Base-by-base conservation (phyloP, 2,113 vertebrate species). In the Pelmatolapia mariae region DNA sequence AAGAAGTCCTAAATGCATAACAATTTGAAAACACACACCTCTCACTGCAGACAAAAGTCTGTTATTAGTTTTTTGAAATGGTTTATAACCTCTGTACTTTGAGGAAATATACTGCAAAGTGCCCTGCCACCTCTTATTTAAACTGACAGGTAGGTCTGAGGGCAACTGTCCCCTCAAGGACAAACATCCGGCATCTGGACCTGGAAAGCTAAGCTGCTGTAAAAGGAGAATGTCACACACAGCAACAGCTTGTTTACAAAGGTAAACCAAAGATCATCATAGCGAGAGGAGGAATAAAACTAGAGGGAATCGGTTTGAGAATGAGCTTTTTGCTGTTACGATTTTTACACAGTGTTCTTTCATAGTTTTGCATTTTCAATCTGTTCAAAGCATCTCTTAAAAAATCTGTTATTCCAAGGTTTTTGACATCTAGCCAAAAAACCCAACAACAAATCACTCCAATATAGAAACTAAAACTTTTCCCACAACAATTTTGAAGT, bases 141-240 rank as follows among this genome's bases (percentile, higher is more conserved):
- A 93, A 80, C 59, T 94, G 94, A 94, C 90, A 92, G 89, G 82
- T 59, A 88, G 86, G 88, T 90, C 89, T 90, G 78, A 91, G 93
- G 85, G 85, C 91, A 94, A 66, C 87, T 91, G 90, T 94, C 90
- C 93, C 93, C 88, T 93, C 85, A 92, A 95, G 94, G 92, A 91
- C 92, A 86, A 87, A 89, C 61, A 90, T 86, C 36, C 43, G 29
- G 33, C 66, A 79, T 89, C 68, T 81, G 47, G 93, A 89, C 80
- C 71, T 86, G 87, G 45, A 85, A 79, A 87, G 83, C 89, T 89
- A 93, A 92, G 87, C 89, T 85, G 85, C 92, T 90, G 92, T 87
- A 89, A 82, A 85, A 85, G 73, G 86, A 86, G 54, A 89, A 90
- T 89, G 87, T 93, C 91, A 92, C 91, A 94, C 87, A 84, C 86